Conservation (phyloP, 1,140 invertebrate genomes). For the Teleopsis dalmanni region DNA sequence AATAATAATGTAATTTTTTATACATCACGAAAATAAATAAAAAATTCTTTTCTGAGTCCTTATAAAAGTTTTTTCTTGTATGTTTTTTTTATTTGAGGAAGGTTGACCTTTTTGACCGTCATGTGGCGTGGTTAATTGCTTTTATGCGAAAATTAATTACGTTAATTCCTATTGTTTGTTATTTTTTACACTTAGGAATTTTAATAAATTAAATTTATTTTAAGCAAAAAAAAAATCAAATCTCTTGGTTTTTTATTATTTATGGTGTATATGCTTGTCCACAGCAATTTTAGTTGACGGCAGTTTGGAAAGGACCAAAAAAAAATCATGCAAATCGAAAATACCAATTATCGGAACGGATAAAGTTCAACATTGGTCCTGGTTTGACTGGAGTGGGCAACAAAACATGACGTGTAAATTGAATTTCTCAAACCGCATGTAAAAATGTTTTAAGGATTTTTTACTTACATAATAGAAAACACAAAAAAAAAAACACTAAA, state of each 20-base stretch:
- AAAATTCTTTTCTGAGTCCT: too few species aligned
- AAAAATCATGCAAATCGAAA: slow-evolving; percentile 10
- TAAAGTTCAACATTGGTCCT: too few species aligned
- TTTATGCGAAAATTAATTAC: slow-evolving; percentile 32
- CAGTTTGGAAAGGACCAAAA: slow-evolving; percentile 1
- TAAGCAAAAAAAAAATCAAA: background rate
- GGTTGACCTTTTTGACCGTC: slow-evolving; percentile 11
- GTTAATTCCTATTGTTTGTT: slow-evolving; percentile 28
- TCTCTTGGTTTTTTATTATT: too few species aligned
- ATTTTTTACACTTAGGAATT: slow-evolving; percentile 14
- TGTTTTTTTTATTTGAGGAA: background rate
- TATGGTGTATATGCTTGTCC: too few species aligned
- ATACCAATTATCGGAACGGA: slow-evolving; percentile 12
- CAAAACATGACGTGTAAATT: slow-evolving; percentile 7
- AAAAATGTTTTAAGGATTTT: slow-evolving; percentile 2
- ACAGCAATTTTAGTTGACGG: too few species aligned
- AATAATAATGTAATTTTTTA: too few species aligned
- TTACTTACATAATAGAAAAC: too few species aligned
- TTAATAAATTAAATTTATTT: slow-evolving; percentile 9
- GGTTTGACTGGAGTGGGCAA: too few species aligned
- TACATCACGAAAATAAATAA: too few species aligned
- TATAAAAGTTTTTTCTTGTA: too few species aligned
- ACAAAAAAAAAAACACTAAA: too few species aligned
- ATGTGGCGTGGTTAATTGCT: slow-evolving; percentile 2
- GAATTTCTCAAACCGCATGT: slow-evolving; percentile 7